These are phyloP conservation scores for Galagoides demidoff DNA, from an alignment of 2,797 vertebrate genomes.

Conservation along the genomic window DNA sequence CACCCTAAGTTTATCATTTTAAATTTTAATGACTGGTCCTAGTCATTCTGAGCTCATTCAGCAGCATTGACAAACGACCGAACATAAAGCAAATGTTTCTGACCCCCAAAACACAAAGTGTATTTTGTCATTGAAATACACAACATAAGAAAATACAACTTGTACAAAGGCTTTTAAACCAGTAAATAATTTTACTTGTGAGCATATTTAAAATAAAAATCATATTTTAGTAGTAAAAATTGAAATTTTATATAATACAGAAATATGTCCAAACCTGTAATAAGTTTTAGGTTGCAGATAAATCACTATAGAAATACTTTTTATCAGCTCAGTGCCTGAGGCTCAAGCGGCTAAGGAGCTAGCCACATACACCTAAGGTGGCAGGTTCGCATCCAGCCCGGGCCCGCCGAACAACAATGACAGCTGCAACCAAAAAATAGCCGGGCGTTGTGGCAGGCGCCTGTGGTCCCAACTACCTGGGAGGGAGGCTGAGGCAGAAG, in stretches of 20 bases:
- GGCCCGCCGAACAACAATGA: too few species aligned
- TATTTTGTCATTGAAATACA: neutral
- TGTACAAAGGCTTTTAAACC: neutral
- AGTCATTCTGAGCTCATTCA: slow-evolving; percentile 27
- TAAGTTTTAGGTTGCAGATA: neutral
- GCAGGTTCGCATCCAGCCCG: too few species aligned
- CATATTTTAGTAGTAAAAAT: neutral
- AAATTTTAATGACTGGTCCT: neutral
- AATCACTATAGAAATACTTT: neutral
- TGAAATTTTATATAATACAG: neutral
- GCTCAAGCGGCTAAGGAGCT: too few species aligned
- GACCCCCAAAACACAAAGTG: neutral
- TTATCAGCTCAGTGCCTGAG: too few species aligned
- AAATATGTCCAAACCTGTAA: neutral
- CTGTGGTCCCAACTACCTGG: too few species aligned
- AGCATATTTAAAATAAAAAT: neutral
- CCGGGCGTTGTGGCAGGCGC: too few species aligned
- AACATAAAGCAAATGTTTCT: neutral
- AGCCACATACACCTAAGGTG: too few species aligned
- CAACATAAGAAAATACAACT: neutral
- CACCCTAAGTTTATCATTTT: neutral
- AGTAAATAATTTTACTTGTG: neutral
- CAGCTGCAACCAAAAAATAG: too few species aligned
- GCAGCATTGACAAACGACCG: neutral
- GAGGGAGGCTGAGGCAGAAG: too few species aligned